A percentile compares a stretch with the other conserved stretches of the same genome.
Conservation (phyloP, 2,113 vertebrate genomes). For the Oxygymnocypris stewartii region DNA sequence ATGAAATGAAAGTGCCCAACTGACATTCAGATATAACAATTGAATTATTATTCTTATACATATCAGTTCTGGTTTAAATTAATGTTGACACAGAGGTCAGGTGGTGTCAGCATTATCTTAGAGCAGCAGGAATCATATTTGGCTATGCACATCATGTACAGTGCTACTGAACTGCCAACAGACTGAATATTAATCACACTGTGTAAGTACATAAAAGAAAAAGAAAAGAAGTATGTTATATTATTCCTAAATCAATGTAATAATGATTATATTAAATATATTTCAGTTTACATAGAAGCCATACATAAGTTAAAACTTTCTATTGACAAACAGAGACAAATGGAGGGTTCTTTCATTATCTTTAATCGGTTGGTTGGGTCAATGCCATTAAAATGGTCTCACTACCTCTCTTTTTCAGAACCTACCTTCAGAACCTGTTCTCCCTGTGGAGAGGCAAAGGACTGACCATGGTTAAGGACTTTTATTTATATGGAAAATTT, state of each 20-base stretch:
- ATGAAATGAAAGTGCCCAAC: slow-evolving; percentile 28
- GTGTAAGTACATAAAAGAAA: not conserved
- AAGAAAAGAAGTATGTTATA: not conserved
- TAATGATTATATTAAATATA: not conserved
- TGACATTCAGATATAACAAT: slow-evolving; percentile 34
- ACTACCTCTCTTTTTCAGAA: not conserved
- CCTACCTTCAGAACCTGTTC: not conserved
- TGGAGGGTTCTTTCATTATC: not conserved
- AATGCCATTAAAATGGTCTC: not conserved
- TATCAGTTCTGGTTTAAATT: slow-evolving; percentile 24
- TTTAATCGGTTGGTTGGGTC: not conserved
- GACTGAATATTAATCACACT: not conserved
- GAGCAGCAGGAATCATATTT: slow-evolving; percentile 21
- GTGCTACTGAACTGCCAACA: not conserved
- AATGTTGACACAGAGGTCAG: slow-evolving; percentile 39
- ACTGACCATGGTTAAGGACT: not conserved
- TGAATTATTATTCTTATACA: slow-evolving; percentile 30
- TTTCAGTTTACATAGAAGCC: not conserved
- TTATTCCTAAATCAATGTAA: not conserved
- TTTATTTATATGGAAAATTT: not conserved
- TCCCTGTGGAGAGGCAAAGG: not conserved
- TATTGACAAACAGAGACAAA: not conserved
- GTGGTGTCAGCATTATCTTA: not conserved
- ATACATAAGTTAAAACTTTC: not conserved
- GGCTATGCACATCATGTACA: slow-evolving; percentile 3